These are phyloP conservation scores for Odocoileus hemionus DNA, from an alignment of 2,113 vertebrate genomes.

Conservation along the genomic window DNA sequence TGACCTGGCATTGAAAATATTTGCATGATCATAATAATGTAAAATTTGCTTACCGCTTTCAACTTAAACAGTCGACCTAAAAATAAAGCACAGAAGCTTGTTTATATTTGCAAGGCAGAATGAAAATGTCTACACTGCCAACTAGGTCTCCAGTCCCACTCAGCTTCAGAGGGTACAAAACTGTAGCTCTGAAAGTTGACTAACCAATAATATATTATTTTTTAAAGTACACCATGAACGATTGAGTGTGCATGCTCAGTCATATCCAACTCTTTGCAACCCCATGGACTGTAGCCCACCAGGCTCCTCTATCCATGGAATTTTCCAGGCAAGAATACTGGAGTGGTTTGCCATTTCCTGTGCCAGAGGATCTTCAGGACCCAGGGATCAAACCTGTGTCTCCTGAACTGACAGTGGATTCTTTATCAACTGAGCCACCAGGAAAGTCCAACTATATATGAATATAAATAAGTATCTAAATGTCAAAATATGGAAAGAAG, in stretches of 20 bases:
- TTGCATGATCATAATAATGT: not conserved
- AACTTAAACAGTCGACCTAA: not conserved
- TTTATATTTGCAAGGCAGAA: not conserved
- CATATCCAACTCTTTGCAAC: not conserved
- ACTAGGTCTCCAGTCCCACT: not conserved
- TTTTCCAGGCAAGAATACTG: not conserved
- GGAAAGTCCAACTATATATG: not conserved
- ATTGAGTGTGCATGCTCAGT: not conserved
- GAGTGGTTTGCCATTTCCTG: not conserved
- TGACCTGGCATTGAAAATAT: not conserved
- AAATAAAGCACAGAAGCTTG: not conserved
- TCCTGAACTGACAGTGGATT: not conserved
- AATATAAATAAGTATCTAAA: not conserved
- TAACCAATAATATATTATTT: not conserved
- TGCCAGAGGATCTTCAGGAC: not conserved
- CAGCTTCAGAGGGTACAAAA: not conserved
- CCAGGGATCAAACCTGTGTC: not conserved
- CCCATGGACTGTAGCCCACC: not conserved
- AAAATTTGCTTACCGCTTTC: not conserved
- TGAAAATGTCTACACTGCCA: not conserved
- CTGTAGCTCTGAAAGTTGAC: not conserved
- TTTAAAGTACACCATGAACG: not conserved
- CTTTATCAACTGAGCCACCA: not conserved
- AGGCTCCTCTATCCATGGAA: not conserved
- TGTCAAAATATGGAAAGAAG: not conserved